phyloP scores from a whole-genome alignment of 2,113 vertebrate species.

The Paracyprichromis sp. region DNA sequence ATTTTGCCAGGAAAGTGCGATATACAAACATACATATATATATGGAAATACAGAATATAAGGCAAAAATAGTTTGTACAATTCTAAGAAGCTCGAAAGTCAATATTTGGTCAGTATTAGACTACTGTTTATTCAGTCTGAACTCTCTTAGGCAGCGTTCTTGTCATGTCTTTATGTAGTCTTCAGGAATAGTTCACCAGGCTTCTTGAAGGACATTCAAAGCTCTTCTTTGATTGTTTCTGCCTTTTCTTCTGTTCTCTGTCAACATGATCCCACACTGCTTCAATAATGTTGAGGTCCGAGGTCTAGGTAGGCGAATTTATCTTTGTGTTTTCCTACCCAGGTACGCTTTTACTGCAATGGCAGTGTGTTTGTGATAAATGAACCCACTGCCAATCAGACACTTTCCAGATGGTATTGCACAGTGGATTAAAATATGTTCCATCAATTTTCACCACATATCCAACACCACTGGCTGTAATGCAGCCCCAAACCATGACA shows the following conservation, averaged over 20 bases:
- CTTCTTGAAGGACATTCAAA: not conserved
- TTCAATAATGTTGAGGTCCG: not conserved
- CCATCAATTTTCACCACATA: not conserved
- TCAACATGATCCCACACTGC: not conserved
- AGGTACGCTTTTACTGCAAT: not conserved
- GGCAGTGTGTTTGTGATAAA: not conserved
- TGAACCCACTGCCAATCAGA: not conserved
- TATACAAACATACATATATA: fast-evolving
- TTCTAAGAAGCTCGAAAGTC: fast-evolving
- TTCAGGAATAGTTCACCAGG: not conserved
- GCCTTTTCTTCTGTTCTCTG: not conserved
- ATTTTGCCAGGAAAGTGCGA: not conserved
- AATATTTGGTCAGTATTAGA: fast-evolving
- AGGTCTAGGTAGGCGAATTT: not conserved
- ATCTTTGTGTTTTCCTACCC: not conserved
- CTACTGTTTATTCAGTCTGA: not conserved
- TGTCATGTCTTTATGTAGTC: fast-evolving
- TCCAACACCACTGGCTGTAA: not conserved
- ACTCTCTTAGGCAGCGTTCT: not conserved
- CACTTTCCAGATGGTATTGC: not conserved
- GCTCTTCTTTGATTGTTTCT: not conserved
- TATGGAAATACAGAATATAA: not conserved
- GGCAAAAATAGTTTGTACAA: not conserved
- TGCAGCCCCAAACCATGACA: not conserved
- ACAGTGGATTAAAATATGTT: not conserved